Evolutionary conservation across 2,888 invertebrate genomes (phyloP).

Genomic region (Danaus chrysippus): DNA sequence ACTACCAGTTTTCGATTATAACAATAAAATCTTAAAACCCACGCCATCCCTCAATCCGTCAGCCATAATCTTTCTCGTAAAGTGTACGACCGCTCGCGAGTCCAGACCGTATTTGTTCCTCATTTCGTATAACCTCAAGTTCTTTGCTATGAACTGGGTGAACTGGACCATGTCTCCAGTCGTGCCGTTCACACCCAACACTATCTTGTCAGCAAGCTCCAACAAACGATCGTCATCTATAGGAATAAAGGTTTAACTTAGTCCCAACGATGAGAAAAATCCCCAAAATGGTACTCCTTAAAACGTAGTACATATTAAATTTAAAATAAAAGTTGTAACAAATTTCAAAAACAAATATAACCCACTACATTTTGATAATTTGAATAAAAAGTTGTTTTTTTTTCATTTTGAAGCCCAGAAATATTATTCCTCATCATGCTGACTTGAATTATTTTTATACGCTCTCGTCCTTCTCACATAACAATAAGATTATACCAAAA

Average conservation of each 20-base stretch:
- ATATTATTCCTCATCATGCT: no score
- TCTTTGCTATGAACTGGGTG: conserved; percentile 96
- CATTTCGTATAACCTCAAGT: conserved; percentile 96
- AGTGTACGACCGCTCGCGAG: conserved; percentile 91
- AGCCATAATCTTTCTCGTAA: conserved; percentile 92
- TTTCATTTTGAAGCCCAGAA: no score
- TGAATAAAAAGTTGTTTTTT: no score
- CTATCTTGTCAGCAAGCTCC: conserved; percentile 87
- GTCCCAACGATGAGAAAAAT: no score
- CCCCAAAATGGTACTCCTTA: no score
- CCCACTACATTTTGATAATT: no score
- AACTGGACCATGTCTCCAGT: conserved; percentile 95
- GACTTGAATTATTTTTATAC: no score
- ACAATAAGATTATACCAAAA: no score
- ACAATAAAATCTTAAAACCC: conserved; percentile 5
- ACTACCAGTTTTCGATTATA: neutral
- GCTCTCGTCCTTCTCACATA: no score
- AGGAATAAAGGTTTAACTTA: conserved; percentile 35
- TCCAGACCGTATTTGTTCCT: conserved; percentile 94
- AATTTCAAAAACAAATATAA: no score
- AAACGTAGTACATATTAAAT: no score
- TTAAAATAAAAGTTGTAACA: no score
- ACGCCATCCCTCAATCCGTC: conserved; percentile 90
- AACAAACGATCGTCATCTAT: conserved; percentile 95
- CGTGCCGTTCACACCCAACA: conserved; percentile 95